Base-by-base conservation (phyloP, 2,888 invertebrate genomes). In the Cryptocephalus primarius region DNA sequence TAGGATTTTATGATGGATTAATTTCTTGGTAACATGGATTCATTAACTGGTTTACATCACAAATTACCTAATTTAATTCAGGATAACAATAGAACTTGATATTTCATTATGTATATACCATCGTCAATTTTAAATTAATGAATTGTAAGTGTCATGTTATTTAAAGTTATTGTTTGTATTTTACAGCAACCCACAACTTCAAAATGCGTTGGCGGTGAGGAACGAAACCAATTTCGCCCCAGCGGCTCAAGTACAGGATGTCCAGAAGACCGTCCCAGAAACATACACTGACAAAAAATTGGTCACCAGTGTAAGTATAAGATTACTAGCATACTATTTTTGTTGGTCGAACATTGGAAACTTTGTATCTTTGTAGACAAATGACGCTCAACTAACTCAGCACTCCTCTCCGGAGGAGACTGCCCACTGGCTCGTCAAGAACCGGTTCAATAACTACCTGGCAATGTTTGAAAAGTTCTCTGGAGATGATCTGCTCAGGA, bases 401-500 rank as follows among this genome's bases (percentile, higher is more conserved):
- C 81, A 83, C 34, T 83, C 88, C 31, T 76, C 79, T 8, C 77
- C 84, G 0, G 69, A 76, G 12, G 84, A 90, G 64, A 88, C 89
- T 2, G 77, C 78, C 42, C 76, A 81, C 49, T 94, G 94, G 94
- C 74, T 94, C 47, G 77, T 80, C 9, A 72, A 74, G 8, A 82
- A 90, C 60, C 79, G 92, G 51, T 91, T 94, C 72, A 77, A 78
- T 1, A 77, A 83, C 43, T 87, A 86, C 67, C 73, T 82, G 14
- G 72, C 79, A 44, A 85, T 87, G 0, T 92, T 94, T 68, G 76
- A 83, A 49, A 87, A 85, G 66, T 94, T 90, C 72, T 85, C 88
- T 34, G 94, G 90, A 12, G 79, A 88, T 13, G 95, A 96, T 71
- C 77, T 96, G 63, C 74, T 95, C 56, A 82, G 92, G 68, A 75